A percentile compares a stretch with the other conserved stretches of the same genome.
phyloP scores from a whole-genome alignment of 2,113 vertebrate species.

The Oreochromis spilurus region DNA sequence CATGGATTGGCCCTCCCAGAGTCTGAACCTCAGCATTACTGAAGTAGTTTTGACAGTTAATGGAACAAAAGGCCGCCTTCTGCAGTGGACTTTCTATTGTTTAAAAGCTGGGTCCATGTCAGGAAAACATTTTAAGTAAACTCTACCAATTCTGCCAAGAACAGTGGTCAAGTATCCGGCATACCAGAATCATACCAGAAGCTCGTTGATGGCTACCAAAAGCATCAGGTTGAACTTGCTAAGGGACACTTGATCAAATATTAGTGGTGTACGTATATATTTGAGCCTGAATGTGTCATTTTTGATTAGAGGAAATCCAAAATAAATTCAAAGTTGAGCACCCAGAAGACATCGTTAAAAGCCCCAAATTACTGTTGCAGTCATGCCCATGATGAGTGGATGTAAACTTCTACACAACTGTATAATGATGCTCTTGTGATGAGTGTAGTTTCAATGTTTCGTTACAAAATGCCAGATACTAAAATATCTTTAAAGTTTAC shows the following conservation, averaged over 20 bases:
- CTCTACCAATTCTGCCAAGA: not conserved
- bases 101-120: not conserved
- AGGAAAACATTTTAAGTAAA: not conserved
- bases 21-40: not conserved
- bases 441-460: not conserved
- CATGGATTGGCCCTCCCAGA: not conserved
- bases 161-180: not conserved
- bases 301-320: not conserved
- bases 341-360: not conserved
- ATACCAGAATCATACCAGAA: not conserved
- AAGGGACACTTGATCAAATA: not conserved
- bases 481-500: not conserved
- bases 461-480: not conserved
- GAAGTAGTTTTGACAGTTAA: not conserved
- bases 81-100: accelerated
- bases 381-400: not conserved
- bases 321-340: not conserved
- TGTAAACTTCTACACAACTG: not conserved
- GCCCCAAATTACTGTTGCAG: not conserved
- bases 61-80: not conserved
- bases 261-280: not conserved
- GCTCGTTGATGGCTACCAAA: not conserved
- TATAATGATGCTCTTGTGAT: not conserved
- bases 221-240: not conserved
- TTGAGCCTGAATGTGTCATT: not conserved